A percentile compares a stretch with the other conserved stretches of the same genome.
phyloP scores from a whole-genome alignment of 23 tunicate species.

The Clavelina lepadiformis region DNA sequence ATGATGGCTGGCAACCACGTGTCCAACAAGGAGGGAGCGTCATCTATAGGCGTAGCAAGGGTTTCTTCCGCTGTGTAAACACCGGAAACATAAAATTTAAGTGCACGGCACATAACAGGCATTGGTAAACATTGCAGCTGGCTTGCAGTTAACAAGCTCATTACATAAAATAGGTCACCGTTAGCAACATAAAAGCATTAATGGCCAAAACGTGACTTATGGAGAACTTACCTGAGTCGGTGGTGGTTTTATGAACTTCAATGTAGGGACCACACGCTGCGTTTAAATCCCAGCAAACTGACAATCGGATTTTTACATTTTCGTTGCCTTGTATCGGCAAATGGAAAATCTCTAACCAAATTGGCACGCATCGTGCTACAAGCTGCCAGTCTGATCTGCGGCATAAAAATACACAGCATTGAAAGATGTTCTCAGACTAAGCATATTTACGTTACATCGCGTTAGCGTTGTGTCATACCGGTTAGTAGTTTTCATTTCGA shows the following conservation, averaged over 20 bases:
- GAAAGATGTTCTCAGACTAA: too few relatives aligned
- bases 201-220: too few relatives aligned
- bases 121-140: too few relatives aligned
- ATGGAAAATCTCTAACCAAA: slow-evolving; percentile 14
- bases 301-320: slow-evolving; percentile 1
- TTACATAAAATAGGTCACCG: too few relatives aligned
- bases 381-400: slow-evolving; percentile 13
- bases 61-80: not conserved
- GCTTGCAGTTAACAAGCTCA: too few relatives aligned
- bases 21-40: not conserved
- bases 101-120: too few relatives aligned
- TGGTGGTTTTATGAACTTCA: too few relatives aligned
- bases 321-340: not conserved
- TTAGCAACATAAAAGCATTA: too few relatives aligned
- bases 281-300: slow-evolving; percentile 23
- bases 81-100: not conserved
- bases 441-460: too few relatives aligned
- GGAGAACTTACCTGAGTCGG: too few relatives aligned
- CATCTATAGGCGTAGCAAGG: not conserved
- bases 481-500: slow-evolving; percentile 5
- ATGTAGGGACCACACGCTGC: slow-evolving; percentile 17
- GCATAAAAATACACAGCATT: too few relatives aligned
- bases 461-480: not conserved
- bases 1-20: slow-evolving; percentile 11
- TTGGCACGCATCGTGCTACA: slow-evolving; percentile 16